Percentiles rank a stretch among this genome's conserved stretches.
Evolutionary conservation across 2,113 vertebrate genomes (phyloP).

Genomic region (Probosciger aterrimus): DNA sequence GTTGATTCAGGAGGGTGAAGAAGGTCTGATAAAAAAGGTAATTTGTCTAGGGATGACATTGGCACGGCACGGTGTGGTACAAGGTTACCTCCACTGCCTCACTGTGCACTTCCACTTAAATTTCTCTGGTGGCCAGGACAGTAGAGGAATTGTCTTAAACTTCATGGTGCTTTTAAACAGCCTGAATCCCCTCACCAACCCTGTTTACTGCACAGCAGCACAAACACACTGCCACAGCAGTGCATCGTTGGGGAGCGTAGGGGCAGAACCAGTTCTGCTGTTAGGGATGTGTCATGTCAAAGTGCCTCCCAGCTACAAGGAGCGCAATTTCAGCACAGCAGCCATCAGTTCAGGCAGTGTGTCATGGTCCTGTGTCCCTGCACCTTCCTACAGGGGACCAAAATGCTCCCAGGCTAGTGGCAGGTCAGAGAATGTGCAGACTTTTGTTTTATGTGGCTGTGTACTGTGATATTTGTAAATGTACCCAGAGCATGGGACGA

Average conservation of each 20-base stretch:
- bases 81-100: background rate
- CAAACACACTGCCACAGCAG: background rate
- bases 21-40: background rate
- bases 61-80: background rate
- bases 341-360: background rate
- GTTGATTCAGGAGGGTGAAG: background rate
- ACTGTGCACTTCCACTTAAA: background rate
- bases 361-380: background rate
- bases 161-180: background rate
- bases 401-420: background rate
- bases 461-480: background rate
- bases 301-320: background rate
- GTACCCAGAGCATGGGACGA: background rate
- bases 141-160: background rate
- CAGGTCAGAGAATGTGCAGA: accelerated
- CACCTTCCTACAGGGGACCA: background rate
- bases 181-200: background rate
- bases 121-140: background rate
- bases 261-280: background rate
- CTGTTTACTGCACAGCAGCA: background rate
- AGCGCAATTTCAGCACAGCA: background rate
- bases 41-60: background rate
- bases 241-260: accelerated
- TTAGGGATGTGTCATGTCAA: accelerated
- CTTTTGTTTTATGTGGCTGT: background rate